A percentile compares a stretch with the other conserved stretches of the same genome.
Evolutionary conservation across 2,888 invertebrate species (phyloP).

Genomic region (Dugesia japonica): DNA sequence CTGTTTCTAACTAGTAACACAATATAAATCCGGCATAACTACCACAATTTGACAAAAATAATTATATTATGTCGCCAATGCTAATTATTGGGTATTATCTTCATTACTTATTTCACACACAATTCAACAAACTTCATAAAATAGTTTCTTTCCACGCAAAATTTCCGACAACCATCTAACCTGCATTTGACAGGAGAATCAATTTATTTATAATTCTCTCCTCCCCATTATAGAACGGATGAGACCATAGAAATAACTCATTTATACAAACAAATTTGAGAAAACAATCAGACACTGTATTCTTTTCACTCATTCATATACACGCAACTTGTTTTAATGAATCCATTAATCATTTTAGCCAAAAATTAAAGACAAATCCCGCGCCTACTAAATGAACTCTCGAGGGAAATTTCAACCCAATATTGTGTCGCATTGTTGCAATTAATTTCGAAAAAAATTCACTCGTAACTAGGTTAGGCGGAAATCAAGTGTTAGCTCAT

Average conservation of each 20-base stretch:
- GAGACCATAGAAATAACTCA: neutral
- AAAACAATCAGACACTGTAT: conserved; percentile 4
- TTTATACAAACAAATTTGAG: conserved; percentile 4
- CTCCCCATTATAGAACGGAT: neutral
- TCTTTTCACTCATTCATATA: neutral
- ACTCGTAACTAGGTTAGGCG: neutral
- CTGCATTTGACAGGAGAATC: neutral
- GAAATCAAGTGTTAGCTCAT: conserved; percentile 20
- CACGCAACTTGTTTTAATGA: conserved; percentile 20
- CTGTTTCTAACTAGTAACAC: neutral
- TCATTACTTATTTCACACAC: conserved; percentile 11
- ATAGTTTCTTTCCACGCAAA: neutral
- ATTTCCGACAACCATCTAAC: neutral
- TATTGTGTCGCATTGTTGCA: neutral
- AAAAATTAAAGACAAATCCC: conserved; percentile 20
- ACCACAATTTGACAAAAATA: conserved; percentile 5
- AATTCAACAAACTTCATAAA: neutral
- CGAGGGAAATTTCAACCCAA: conserved; percentile 14
- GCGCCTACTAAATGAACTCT: conserved; percentile 15
- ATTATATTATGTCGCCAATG: conserved; percentile 13
- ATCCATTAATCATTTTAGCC: conserved; percentile 20
- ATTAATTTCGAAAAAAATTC: conserved; percentile 7
- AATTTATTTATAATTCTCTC: conserved; percentile 16
- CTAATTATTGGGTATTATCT: conserved; percentile 4
- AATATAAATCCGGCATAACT: neutral